A percentile compares a stretch with the other conserved stretches of the same genome.
Evolutionary conservation across 2,113 vertebrate genomes (phyloP).

Genomic region (Syrrhaptes paradoxus): DNA sequence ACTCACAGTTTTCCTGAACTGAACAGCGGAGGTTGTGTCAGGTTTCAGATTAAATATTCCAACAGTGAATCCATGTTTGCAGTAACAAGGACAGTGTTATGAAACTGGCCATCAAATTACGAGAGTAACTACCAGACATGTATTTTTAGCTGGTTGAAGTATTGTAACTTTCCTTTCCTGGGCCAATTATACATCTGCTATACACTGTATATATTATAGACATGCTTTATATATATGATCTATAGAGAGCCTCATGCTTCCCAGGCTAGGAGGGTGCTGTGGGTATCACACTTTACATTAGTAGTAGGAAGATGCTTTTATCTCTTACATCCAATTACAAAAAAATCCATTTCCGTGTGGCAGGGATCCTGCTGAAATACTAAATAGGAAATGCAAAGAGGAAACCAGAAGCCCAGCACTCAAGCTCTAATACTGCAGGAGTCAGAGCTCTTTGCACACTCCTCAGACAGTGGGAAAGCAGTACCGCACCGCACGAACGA

Average conservation of each 20-base stretch:
- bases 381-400: neutral
- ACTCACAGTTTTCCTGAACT: neutral
- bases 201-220: no score
- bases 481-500: accelerated
- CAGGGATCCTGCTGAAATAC: neutral
- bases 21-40: neutral
- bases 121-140: no score
- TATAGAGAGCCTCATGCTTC: neutral
- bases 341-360: no score
- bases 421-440: neutral
- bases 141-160: neutral
- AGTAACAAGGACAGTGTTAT: neutral
- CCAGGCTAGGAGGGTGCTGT: neutral
- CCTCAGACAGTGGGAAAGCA: neutral
- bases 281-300: neutral
- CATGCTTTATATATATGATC: no score
- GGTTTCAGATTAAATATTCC: neutral
- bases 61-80: neutral
- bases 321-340: neutral
- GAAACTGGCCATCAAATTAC: neutral
- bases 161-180: neutral
- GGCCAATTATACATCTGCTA: no score
- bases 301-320: neutral
- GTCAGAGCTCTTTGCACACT: neutral
- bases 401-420: neutral